Percentiles rank a stretch among this genome's conserved stretches.
These are phyloP conservation scores for Oxyscelio sp. DNA, from an alignment of 2,888 invertebrate species.

Conservation along the genomic window DNA sequence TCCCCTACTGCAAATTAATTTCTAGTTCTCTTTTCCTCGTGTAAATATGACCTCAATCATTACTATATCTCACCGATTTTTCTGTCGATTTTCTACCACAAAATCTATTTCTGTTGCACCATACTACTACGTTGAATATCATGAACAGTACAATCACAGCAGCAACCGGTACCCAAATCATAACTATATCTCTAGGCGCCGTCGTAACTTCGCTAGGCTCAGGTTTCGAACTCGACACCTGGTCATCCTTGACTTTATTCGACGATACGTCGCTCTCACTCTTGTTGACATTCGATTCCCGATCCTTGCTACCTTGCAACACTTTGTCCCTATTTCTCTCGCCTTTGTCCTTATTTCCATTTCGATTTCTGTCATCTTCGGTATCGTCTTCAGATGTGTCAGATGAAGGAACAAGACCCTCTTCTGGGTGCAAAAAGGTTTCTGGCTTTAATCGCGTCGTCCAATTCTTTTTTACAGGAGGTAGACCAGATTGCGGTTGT, in stretches of 20 bases:
- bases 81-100: conserved; percentile 92
- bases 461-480: conserved; percentile 79
- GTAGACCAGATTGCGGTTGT: conserved; percentile 79
- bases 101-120: conserved; percentile 93
- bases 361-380: conserved; percentile 4
- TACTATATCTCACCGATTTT: conserved; percentile 91
- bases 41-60: too few relatives aligned
- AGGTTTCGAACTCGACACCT: conserved; percentile 82
- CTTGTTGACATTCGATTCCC: background rate
- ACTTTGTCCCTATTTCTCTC: conserved; percentile 68
- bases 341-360: conserved; percentile 41
- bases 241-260: conserved; percentile 79
- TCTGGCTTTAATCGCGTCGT: conserved; percentile 84
- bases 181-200: conserved; percentile 89
- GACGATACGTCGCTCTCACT: background rate
- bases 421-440: conserved; percentile 42
- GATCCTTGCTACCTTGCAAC: conserved; percentile 7
- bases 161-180: conserved; percentile 92
- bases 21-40: too few relatives aligned
- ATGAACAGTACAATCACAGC: conserved; percentile 92
- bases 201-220: conserved; percentile 82
- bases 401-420: background rate
- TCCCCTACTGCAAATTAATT: too few relatives aligned
- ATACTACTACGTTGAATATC: conserved; percentile 91
- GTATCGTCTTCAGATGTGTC: background rate